Evolutionary conservation across 2,888 invertebrate genomes (phyloP).

Genomic region (Helleia helle): DNA sequence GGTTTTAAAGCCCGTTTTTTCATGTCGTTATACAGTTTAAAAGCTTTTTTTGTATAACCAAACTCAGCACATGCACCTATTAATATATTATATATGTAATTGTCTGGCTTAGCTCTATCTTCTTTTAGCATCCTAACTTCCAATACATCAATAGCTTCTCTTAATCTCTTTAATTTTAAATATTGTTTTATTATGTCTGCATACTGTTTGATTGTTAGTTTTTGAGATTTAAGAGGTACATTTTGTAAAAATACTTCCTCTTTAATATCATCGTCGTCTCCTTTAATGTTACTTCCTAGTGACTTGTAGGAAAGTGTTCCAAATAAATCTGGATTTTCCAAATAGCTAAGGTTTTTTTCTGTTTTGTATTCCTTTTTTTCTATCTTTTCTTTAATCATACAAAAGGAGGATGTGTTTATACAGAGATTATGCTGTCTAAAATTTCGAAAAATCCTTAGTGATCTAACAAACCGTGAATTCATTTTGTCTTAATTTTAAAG

Average conservation of each 20-base stretch:
- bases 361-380: constrained; percentile 37
- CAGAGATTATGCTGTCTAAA: neutral
- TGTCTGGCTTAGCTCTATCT: constrained; percentile 85
- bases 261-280: constrained; percentile 72
- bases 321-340: constrained; percentile 74
- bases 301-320: constrained; percentile 52
- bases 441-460: neutral
- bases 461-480: constrained; percentile 5
- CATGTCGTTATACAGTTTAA: constrained; percentile 88
- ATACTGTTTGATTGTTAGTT: constrained; percentile 77
- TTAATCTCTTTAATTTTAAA: constrained; percentile 76
- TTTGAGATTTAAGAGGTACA: constrained; percentile 58
- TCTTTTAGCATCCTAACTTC: constrained; percentile 83
- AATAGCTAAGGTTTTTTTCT: constrained; percentile 39
- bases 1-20: constrained; percentile 80
- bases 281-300: constrained; percentile 31
- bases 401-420: neutral
- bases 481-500: constrained; percentile 2
- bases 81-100: constrained; percentile 86
- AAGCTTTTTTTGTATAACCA: constrained; percentile 91
- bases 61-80: constrained; percentile 87
- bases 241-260: constrained; percentile 75
- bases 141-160: constrained; percentile 85
- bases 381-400: constrained; percentile 25
- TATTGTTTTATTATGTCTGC: constrained; percentile 80